Conservation (phyloP, 1,140 invertebrate species). For the Chlorops oryzae region DNA sequence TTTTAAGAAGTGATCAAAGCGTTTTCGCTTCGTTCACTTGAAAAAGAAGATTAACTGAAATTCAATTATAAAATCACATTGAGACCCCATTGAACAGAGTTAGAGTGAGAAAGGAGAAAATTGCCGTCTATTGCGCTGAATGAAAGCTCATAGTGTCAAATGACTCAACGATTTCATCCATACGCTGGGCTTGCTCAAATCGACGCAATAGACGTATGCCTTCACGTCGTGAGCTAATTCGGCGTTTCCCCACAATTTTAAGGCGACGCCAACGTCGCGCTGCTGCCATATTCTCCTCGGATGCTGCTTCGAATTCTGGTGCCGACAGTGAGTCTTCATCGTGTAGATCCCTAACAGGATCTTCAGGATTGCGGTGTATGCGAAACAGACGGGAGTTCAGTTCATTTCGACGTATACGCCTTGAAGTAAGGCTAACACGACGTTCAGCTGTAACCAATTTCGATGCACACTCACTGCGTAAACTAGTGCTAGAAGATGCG, state of each 20-base stretch:
- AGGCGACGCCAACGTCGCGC: constrained; percentile 29
- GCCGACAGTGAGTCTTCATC: constrained; percentile 44
- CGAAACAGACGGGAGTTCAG: constrained; percentile 37
- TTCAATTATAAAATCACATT: no score
- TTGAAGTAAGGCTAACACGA: constrained; percentile 36
- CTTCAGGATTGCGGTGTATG: constrained; percentile 40
- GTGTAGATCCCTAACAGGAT: constrained; percentile 34
- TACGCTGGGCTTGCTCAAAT: constrained; percentile 40
- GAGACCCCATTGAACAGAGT: no score
- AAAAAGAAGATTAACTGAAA: no score
- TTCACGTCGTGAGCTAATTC: no score
- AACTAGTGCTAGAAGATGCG: constrained; percentile 6
- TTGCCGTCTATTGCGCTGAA: no score
- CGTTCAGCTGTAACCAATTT: constrained; percentile 28
- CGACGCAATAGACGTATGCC: no score
- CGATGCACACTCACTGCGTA: constrained; percentile 22
- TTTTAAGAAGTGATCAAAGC: no score
- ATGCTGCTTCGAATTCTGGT: constrained; percentile 40
- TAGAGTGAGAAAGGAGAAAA: no score
- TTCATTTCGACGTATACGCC: constrained; percentile 39
- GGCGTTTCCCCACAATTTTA: no score
- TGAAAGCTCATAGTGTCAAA: constrained; percentile 44
- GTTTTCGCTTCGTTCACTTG: no score
- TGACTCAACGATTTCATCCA: constrained; percentile 42
- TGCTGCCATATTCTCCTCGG: constrained; percentile 30